A percentile compares a stretch with the other conserved stretches of the same genome.
Conservation (phyloP, 2,888 invertebrate species). For the Ectemnius continuus region DNA sequence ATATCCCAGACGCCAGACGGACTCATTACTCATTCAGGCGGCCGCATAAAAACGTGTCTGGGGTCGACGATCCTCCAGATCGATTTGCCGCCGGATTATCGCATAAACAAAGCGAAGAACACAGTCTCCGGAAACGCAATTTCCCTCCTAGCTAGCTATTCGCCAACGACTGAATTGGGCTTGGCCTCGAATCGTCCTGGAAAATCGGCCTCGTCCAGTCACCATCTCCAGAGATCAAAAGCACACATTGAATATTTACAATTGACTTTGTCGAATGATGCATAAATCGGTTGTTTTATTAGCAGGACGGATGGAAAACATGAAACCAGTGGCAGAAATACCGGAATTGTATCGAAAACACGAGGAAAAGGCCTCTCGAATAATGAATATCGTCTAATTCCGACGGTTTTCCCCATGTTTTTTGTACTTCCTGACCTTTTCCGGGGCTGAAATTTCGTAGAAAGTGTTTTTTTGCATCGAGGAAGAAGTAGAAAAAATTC, state of each 20-base stretch:
- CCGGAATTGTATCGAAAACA: too few species aligned
- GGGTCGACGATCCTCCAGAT: constrained; percentile 34
- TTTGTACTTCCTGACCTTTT: too few species aligned
- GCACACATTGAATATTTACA: constrained; percentile 9
- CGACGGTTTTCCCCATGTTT: too few species aligned
- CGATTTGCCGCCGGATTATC: constrained; percentile 4
- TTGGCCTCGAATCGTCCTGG: neutral
- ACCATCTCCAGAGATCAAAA: constrained; percentile 29
- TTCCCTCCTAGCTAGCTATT: constrained; percentile 14
- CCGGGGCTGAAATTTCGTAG: too few species aligned
- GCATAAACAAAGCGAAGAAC: neutral
- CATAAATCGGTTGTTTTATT: too few species aligned
- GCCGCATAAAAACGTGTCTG: constrained; percentile 7
- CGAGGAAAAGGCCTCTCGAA: too few species aligned
- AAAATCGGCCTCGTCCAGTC: constrained; percentile 27
- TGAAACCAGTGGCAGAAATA: too few species aligned
- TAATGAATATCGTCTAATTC: too few species aligned
- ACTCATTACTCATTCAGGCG: constrained; percentile 26
- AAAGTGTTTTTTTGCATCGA: too few species aligned
- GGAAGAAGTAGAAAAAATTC: too few species aligned
- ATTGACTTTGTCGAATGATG: too few species aligned
- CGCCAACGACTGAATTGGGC: neutral
- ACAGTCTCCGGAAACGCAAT: constrained; percentile 23
- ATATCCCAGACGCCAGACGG: constrained; percentile 15
- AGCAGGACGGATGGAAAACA: too few species aligned